phyloP scores from a whole-genome alignment of 1,140 invertebrate species.

The Drosophila arizonae region DNA sequence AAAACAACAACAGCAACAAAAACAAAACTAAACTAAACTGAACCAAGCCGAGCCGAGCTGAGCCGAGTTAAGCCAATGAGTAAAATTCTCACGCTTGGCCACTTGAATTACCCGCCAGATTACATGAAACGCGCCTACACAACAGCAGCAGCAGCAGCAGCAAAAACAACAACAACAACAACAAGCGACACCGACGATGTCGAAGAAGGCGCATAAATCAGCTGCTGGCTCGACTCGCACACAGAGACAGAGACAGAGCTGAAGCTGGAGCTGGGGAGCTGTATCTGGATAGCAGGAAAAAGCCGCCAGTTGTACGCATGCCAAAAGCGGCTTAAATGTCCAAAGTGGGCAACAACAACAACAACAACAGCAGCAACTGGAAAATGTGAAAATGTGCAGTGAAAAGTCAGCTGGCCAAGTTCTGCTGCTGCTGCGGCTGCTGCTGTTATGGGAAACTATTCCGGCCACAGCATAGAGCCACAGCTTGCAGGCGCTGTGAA shows the following conservation, averaged over 20 bases:
- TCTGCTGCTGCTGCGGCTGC: conserved; percentile 33
- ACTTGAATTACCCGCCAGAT: conserved; percentile 79
- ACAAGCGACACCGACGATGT: conserved; percentile 16
- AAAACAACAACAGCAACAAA: not conserved
- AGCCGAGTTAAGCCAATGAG: conserved; percentile 50
- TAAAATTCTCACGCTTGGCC: conserved; percentile 80
- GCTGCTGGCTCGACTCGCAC: conserved; percentile 39
- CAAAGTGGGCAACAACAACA: conserved; percentile 75
- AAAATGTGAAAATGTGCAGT: conserved; percentile 78
- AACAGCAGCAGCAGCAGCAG: conserved; percentile 33
- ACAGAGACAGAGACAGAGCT: conserved; percentile 18
- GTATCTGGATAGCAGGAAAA: conserved; percentile 48
- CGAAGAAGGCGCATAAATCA: conserved; percentile 68
- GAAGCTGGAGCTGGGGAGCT: conserved; percentile 17
- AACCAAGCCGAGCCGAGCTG: not conserved
- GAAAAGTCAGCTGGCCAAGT: conserved; percentile 71
- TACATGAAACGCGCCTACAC: conserved; percentile 80
- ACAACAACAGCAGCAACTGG: conserved; percentile 48
- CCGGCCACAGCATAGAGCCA: conserved; percentile 26
- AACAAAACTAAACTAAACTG: not conserved
- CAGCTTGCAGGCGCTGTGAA: conserved; percentile 16
- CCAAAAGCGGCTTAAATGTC: conserved; percentile 81
- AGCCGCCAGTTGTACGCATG: conserved; percentile 78
- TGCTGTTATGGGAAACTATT: conserved; percentile 58
- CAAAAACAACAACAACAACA: conserved; percentile 24